A percentile compares a stretch with the other conserved stretches of the same genome.
Evolutionary conservation across 1,140 invertebrate species (phyloP).

Genomic region (Eumaeus atala): DNA sequence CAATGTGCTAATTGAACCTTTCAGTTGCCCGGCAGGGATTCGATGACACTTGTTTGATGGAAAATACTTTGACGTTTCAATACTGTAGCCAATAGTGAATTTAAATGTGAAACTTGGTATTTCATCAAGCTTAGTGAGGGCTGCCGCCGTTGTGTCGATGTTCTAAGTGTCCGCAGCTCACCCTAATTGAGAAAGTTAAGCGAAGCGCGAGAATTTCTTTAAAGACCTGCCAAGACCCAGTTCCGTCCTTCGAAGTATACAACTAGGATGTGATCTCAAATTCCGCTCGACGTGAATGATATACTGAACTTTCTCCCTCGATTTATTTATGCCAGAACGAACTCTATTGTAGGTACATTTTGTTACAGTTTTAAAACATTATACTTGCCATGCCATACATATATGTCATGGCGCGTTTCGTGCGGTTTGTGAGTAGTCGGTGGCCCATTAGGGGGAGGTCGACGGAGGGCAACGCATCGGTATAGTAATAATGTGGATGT

Average conservation of each 20-base stretch:
- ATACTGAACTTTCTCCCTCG: slow-evolving; percentile 15
- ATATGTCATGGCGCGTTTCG: too few relatives aligned
- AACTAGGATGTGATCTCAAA: slow-evolving; percentile 18
- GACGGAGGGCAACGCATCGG: too few relatives aligned
- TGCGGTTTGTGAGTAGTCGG: too few relatives aligned
- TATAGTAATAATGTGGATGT: too few relatives aligned
- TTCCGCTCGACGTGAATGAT: slow-evolving; percentile 8
- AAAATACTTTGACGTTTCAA: too few relatives aligned
- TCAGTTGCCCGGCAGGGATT: too few relatives aligned
- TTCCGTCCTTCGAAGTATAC: slow-evolving; percentile 27
- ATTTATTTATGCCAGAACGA: slow-evolving; percentile 12
- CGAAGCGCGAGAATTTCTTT: slow-evolving; percentile 35
- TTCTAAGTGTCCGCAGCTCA: slow-evolving; percentile 6
- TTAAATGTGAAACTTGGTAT: slow-evolving; percentile 11
- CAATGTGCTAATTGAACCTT: too few relatives aligned
- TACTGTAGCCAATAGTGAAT: background rate
- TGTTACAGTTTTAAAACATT: too few relatives aligned
- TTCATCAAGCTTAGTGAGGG: slow-evolving; percentile 3
- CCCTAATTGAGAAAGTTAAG: slow-evolving; percentile 44
- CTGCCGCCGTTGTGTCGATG: slow-evolving; percentile 7
- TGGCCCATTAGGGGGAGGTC: too few relatives aligned
- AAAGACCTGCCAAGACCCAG: slow-evolving; percentile 29
- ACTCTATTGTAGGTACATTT: too few relatives aligned
- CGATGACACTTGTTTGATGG: too few relatives aligned
- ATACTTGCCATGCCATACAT: too few relatives aligned